Base-by-base conservation (phyloP, 2,888 invertebrate species). In the Cerastoderma edule region DNA sequence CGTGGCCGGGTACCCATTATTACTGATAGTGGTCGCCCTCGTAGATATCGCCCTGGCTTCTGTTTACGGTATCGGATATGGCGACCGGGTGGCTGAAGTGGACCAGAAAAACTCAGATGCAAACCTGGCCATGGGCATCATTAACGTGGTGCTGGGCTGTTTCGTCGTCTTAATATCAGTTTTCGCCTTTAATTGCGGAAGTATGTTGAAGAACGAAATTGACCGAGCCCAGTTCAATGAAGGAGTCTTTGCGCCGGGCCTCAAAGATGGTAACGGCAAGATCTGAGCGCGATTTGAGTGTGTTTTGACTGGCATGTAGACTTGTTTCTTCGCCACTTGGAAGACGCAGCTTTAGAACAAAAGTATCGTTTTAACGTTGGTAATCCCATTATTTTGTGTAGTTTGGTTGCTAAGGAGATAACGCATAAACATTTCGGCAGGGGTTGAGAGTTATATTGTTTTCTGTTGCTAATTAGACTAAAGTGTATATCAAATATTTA, bases 91-190 rank as follows among this genome's bases (percentile, higher is more conserved):
- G 6, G 39, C 35, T 39, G 27, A 35, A 0, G 27, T 1, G 2
- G 13, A 60, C 8, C 24, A 39, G 27, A 39, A 24, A n/a, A 60
- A 60, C 24, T 39, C 22, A 13, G 60, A 60, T 27, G 19, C 35
- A 39, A 60, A 60, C 60, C 22, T 33, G 16, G 33, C 39, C 19
- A 60, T 60, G 35, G 60, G 60, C 1, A 60, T 60, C 35, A 39
- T 24, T 1, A 60, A 60, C 39, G 33, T 60, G 24, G 27, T 60
- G 8, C 39, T 60, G 1, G 60, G 60, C 8, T 33, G 32, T 33
- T 19, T 39, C 24, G 19, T 39, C 13, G 27, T 27, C 39, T 22
- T 60, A 27, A 22, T 60, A 6, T 19, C 39, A 4, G 22, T 27
- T 22, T 35, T 39, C 10, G 35, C 60, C 10, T 2, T 60, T 4